phyloP scores from a whole-genome alignment of 2,888 invertebrate genomes.

The Megalurothrips usitatus region DNA sequence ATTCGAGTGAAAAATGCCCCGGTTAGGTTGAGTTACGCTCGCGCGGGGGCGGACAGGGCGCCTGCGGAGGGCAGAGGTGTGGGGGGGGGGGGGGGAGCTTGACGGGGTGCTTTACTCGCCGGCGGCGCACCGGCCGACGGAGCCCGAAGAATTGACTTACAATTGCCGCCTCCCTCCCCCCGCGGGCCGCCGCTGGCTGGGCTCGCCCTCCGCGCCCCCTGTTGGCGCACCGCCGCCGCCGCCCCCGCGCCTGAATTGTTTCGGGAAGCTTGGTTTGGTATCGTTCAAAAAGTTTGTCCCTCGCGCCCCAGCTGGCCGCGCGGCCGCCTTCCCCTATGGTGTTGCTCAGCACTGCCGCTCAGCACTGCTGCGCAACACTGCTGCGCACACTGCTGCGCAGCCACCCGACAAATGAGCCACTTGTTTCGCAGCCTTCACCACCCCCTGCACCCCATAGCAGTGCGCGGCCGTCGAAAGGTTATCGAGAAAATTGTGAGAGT shows the following conservation, averaged over 20 bases:
- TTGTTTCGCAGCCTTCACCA: background rate
- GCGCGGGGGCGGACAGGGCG: too few species aligned
- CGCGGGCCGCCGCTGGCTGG: background rate
- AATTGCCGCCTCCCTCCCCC: background rate
- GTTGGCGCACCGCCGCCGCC: background rate
- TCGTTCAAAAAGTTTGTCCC: constrained; percentile 17
- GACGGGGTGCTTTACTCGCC: background rate
- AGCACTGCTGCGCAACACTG: background rate
- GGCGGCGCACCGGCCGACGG: background rate
- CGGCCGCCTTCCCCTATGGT: too few species aligned
- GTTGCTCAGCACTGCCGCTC: background rate
- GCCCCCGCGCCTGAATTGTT: background rate
- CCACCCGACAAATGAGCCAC: background rate
- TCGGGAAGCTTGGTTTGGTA: constrained; percentile 25
- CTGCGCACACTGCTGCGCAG: background rate
- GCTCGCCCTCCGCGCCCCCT: too few species aligned
- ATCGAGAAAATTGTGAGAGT: too few species aligned
- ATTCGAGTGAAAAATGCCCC: too few species aligned
- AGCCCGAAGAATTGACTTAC: background rate
- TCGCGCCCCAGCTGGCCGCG: background rate
- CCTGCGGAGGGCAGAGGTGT: too few species aligned
- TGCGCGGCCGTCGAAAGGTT: too few species aligned
- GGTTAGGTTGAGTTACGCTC: too few species aligned
- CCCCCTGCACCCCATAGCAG: background rate
- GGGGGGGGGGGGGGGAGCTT: too few species aligned